A percentile compares a stretch with the other conserved stretches of the same genome.
phyloP scores from a whole-genome alignment of 2,888 invertebrate genomes.

The Limnephilus marmoratus region DNA sequence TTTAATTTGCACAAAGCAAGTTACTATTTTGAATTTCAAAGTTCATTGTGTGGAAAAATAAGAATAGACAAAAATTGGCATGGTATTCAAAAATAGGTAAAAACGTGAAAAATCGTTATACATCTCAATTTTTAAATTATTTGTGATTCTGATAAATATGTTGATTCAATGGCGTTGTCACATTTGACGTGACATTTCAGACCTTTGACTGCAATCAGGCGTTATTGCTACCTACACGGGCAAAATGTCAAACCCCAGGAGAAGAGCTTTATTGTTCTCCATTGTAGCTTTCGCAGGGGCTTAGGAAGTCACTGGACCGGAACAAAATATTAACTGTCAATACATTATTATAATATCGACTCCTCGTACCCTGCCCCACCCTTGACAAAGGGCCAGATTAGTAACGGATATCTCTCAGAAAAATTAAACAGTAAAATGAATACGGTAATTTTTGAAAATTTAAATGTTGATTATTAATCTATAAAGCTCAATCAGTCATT shows the following conservation, averaged over 20 bases:
- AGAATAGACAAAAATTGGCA: not conserved
- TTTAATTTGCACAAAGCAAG: too few relatives aligned
- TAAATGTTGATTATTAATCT: too few relatives aligned
- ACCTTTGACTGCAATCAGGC: slow-evolving; percentile 33
- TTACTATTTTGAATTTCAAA: too few relatives aligned
- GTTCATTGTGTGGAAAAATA: too few relatives aligned
- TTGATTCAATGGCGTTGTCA: slow-evolving; percentile 19
- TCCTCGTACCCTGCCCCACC: not conserved
- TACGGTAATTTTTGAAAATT: not conserved
- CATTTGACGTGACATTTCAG: slow-evolving; percentile 32
- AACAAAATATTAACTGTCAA: slow-evolving; percentile 63
- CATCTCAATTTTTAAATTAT: not conserved
- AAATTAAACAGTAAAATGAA: not conserved
- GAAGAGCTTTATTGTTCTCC: not conserved
- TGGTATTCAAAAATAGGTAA: not conserved
- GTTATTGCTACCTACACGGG: not conserved
- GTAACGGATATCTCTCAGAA: not conserved
- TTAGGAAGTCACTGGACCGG: slow-evolving; percentile 58
- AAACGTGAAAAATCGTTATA: not conserved
- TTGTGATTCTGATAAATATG: not conserved
- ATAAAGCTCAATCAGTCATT: too few relatives aligned
- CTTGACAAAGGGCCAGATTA: not conserved
- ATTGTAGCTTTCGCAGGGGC: slow-evolving; percentile 23
- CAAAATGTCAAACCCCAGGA: not conserved
- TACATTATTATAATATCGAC: slow-evolving; percentile 59